Base-by-base conservation (phyloP, 2,113 vertebrate genomes). In the Microtus montanus region DNA sequence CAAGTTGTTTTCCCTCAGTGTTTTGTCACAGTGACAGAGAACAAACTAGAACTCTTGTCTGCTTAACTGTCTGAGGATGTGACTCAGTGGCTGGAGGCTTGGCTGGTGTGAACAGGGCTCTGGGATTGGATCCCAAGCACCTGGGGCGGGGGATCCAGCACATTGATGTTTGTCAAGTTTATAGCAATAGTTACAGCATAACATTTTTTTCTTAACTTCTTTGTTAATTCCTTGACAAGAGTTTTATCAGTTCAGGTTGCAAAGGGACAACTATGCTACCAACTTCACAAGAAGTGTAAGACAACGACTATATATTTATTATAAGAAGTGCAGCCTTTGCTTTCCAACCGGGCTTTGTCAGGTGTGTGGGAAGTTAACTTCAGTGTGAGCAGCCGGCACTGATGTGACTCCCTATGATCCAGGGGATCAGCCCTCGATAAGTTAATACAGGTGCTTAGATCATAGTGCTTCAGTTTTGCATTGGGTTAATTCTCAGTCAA, bases 401-500 rank as follows among this genome's bases (percentile, higher is more conserved):
- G 17, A 63, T 83, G 0, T 74, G 66, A 78, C 28, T 28, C 38
- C 64, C 35, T 75, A 92, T 28, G 84, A 47, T 89, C 80, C n/a
- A 7, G 4, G 63, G 84, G 83, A 86, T 49, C 83, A 66, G 41
- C 83, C 54, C 84, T 88, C 79, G 89, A 11, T 88, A 78, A 90
- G 28, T 94, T 87, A 93, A 64, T 79, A 47, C 66, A 85, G 20
- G 24, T 88, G 70, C 58, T 88, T 96, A 85, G 66, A 85, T 93
- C 66, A 13, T 41, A 49, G 17, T 78, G 47, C 93, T 82, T 68
- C 35, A 83, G 63, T 85, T 94, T 96, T 94, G 54, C 41, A 47
- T 89, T 89, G 86, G 54, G 68, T 90, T 95, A 80, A 83, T 92
- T 90, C 41, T 95, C 85, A 84, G 3, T 66, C 66, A 96, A 89